A percentile compares a stretch with the other conserved stretches of the same genome.
phyloP scores from a whole-genome alignment of 2,113 vertebrate genomes.

The Phaethornis superciliosus region DNA sequence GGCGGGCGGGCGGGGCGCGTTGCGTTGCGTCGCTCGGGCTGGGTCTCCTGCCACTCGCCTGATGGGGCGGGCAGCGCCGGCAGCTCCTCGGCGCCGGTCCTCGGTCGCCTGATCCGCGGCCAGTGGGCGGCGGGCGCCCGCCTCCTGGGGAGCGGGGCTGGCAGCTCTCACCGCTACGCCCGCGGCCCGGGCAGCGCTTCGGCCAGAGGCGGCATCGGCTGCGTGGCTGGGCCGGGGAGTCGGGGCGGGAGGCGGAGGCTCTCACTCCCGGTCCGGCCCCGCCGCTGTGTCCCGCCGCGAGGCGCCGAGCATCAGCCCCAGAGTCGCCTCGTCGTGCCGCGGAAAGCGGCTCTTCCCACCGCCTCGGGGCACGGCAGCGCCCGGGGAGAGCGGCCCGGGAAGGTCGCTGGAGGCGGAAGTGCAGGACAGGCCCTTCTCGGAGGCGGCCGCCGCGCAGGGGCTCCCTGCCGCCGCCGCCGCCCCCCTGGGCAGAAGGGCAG shows the following conservation, averaged over 20 bases:
- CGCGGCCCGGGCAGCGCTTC: background rate
- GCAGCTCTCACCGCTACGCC: background rate
- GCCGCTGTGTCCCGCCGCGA: background rate
- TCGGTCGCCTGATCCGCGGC: background rate
- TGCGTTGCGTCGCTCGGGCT: background rate
- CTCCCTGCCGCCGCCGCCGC: background rate
- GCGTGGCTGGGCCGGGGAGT: background rate
- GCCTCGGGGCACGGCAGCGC: background rate
- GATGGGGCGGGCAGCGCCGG: slow-evolving; percentile 23
- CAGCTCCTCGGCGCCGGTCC: background rate
- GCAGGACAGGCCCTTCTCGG: background rate
- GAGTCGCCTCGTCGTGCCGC: background rate
- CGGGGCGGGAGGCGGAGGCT: background rate
- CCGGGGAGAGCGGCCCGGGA: background rate
- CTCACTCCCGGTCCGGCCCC: background rate
- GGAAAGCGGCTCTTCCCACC: background rate
- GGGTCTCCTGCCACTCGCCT: background rate
- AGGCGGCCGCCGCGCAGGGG: background rate
- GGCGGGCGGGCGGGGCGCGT: background rate
- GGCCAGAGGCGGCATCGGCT: background rate
- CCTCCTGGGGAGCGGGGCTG: background rate
- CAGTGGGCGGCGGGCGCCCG: background rate
- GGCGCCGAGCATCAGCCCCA: background rate
- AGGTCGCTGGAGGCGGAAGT: background rate
- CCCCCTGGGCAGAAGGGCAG: background rate